Conservation (phyloP, 1,140 invertebrate genomes). For the Chelonus insularis region DNA sequence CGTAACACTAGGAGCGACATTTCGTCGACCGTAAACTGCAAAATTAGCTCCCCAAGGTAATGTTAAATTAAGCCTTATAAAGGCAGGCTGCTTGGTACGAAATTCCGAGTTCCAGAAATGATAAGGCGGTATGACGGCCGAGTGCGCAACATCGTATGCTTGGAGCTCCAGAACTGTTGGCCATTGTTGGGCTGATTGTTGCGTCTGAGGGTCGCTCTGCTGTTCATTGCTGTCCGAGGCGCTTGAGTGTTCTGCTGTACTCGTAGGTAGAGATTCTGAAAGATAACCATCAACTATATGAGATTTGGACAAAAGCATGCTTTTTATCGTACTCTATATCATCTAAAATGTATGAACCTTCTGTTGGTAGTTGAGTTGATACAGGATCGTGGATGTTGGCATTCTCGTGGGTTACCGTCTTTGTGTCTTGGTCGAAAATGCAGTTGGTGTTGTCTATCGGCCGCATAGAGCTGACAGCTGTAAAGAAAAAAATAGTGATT, state of each 20-base stretch:
- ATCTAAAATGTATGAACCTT: conserved; percentile 62
- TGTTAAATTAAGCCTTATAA: conserved; percentile 87
- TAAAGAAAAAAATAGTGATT: conserved; percentile 26
- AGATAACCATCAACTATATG: conserved; percentile 17
- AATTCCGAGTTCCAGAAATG: conserved; percentile 92
- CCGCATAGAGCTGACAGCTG: conserved; percentile 85
- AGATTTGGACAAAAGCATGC: not conserved
- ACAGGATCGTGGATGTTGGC: conserved; percentile 73
- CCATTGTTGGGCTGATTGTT: conserved; percentile 74
- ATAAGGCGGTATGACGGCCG: conserved; percentile 80
- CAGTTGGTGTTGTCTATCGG: conserved; percentile 83
- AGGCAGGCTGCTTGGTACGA: conserved; percentile 83
- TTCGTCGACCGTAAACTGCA: conserved; percentile 89
- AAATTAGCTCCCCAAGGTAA: conserved; percentile 89
- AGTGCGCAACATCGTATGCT: conserved; percentile 79
- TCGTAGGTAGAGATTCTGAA: conserved; percentile 70
- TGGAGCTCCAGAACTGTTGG: conserved; percentile 79
- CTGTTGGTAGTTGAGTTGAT: conserved; percentile 73
- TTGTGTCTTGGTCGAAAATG: conserved; percentile 86
- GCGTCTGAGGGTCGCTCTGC: conserved; percentile 64
- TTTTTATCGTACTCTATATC: not conserved
- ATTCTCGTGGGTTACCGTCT: conserved; percentile 79
- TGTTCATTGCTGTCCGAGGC: conserved; percentile 58
- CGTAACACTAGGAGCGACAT: conserved; percentile 90
- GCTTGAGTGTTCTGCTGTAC: conserved; percentile 69